phyloP scores from a whole-genome alignment of 2,797 vertebrate genomes.

The Sarcophilus harrisii region DNA sequence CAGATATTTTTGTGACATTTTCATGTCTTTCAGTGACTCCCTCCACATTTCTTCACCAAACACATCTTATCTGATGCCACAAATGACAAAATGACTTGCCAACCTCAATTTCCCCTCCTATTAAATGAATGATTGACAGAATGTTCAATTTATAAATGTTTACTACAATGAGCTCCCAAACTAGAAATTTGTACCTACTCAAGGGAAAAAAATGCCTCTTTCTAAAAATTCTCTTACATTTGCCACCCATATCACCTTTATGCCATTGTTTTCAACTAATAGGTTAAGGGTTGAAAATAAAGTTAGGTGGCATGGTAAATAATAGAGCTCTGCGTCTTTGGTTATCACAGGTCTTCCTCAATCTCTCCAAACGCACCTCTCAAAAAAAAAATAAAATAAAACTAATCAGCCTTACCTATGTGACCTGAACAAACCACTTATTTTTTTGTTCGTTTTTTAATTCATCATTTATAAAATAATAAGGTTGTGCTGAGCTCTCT shows the following conservation, averaged over 20 bases:
- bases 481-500: not conserved
- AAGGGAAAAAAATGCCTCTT: not conserved
- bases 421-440: not conserved
- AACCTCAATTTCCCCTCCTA: not conserved
- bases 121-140: not conserved
- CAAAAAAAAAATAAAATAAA: not conserved
- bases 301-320: not conserved
- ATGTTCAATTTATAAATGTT: not conserved
- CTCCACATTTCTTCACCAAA: not conserved
- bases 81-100: not conserved
- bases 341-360: too few relatives aligned
- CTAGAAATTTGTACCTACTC: not conserved
- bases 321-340: not conserved
- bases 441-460: not conserved
- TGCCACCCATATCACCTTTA: not conserved
- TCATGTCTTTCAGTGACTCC: not conserved
- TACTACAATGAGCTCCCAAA: not conserved
- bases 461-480: not conserved
- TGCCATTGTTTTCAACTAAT: not conserved
- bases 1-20: not conserved
- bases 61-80: not conserved
- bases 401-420: not conserved
- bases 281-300: not conserved
- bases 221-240: not conserved
- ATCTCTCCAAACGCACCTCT: not conserved